Base-by-base conservation (phyloP, 2,888 invertebrate species). In the Crossocerus cetratus region DNA sequence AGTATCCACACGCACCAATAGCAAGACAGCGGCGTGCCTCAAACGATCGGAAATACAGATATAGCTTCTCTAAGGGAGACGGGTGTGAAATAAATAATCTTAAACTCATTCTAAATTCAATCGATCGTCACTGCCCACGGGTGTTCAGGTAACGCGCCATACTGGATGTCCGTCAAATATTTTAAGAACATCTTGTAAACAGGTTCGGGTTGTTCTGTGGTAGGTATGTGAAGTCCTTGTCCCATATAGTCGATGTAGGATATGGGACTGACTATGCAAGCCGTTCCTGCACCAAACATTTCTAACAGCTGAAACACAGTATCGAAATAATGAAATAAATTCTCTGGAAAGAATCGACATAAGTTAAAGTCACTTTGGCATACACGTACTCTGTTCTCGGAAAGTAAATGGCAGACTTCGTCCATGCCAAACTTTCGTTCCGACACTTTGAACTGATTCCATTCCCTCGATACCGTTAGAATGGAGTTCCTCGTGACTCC, bases 211-310 rank as follows among this genome's bases (percentile, higher is more conserved):
- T 95, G 94, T 81, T 94, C 92, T 91, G 94, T 92, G 18, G 96
- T 96, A 62, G 97, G 96, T 78, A 97, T 93, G 62, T 92, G 87
- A 42, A 96, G 91, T 65, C 93, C 90, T 63, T 93, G 91, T 3
- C 94, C 95, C 82, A 95, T 86, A 90, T 96, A 99, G 67, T 95
- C 93, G 73, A 99, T 96, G 74, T 94, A 93, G 69, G 95, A 95
- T 66, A 99, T 94, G 0, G 99, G 99, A 85, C 96, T 97, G 18
- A 99, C 96, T 59, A 98, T 93, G 84, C 97, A 97, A 0, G 99
- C 99, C 22, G 99, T 99, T 67, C 99, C 99, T n/a, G 98, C 94
- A 69, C 99, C 99, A 90, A 99, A 99, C 90, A 99, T 93, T 91
- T 99, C 99, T 81, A 98, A 90, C 80, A 99, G 90, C 98, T 99